Conservation (phyloP, 2,888 invertebrate genomes). For the Erynnis tages region DNA sequence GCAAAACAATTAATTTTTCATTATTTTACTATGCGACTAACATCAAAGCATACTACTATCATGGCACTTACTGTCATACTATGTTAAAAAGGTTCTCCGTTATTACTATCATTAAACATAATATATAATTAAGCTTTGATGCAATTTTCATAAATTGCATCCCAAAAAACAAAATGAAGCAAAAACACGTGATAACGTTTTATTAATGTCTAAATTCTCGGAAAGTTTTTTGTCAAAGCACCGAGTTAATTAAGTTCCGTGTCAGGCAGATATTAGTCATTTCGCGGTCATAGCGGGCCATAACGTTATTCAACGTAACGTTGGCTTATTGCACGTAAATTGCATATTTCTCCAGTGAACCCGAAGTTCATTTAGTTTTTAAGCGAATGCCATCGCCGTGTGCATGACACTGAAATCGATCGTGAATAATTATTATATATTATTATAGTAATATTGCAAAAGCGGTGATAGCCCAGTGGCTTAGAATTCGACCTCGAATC, state of each 20-base stretch:
- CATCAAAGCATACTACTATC: no score
- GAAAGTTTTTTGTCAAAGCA: constrained; percentile 10
- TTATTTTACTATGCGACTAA: no score
- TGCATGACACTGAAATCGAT: constrained; percentile 11
- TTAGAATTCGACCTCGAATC: no score
- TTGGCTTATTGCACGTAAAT: constrained; percentile 30
- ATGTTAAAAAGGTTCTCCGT: no score
- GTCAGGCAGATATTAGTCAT: constrained; percentile 32
- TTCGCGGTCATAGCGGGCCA: constrained; percentile 24
- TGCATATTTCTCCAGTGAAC: constrained; percentile 28
- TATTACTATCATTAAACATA: no score
- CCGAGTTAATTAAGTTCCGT: constrained; percentile 32
- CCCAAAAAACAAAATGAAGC: no score
- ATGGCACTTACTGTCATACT: no score
- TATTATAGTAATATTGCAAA: no score
- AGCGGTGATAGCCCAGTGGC: no score
- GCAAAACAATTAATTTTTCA: no score
- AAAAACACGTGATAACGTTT: not conserved
- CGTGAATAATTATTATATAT: not conserved
- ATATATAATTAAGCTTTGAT: no score
- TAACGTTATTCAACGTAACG: constrained; percentile 27
- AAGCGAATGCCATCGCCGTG: constrained; percentile 20
- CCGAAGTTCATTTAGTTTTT: constrained; percentile 29
- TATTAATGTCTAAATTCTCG: constrained; percentile 13
- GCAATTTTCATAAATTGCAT: no score